Evolutionary conservation across 2,797 vertebrate genomes (phyloP).

Genomic region (Leuciscus waleckii): DNA sequence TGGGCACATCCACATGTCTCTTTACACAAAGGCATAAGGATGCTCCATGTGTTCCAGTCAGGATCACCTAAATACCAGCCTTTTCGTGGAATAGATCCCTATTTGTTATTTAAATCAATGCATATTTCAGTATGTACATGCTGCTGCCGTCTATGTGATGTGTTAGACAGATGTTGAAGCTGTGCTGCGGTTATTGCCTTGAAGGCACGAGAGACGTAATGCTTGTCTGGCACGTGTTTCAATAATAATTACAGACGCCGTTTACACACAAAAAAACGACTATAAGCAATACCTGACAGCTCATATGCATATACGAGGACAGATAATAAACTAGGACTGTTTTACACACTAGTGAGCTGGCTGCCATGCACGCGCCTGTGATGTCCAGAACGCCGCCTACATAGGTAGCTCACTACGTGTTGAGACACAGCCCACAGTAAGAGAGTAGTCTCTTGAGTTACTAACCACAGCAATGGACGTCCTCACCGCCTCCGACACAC

Average conservation of each 20-base stretch:
- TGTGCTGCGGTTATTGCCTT: constrained; percentile 1
- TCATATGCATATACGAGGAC: background rate
- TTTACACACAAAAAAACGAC: background rate
- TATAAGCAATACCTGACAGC: background rate
- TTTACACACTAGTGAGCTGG: background rate
- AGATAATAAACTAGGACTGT: background rate
- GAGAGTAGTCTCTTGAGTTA: constrained; percentile 11
- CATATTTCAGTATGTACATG: background rate
- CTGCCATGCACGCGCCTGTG: background rate
- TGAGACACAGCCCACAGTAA: background rate
- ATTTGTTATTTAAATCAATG: constrained; percentile 1
- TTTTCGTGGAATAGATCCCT: background rate
- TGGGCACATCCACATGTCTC: constrained; percentile 19
- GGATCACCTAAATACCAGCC: background rate
- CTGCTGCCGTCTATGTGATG: background rate
- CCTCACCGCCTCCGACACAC: constrained; percentile 93
- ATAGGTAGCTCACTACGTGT: background rate
- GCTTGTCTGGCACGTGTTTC: background rate
- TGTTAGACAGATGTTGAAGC: constrained; percentile 19
- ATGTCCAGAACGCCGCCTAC: constrained; percentile 1
- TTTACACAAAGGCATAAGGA: constrained; percentile 44
- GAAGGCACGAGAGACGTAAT: background rate
- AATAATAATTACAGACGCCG: background rate
- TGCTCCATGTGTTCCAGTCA: constrained; percentile 21
- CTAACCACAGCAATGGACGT: constrained; percentile 88